Percentiles rank a stretch among this genome's conserved stretches.
phyloP scores from a whole-genome alignment of 2,888 invertebrate species.

The Mactromeris polynyma region DNA sequence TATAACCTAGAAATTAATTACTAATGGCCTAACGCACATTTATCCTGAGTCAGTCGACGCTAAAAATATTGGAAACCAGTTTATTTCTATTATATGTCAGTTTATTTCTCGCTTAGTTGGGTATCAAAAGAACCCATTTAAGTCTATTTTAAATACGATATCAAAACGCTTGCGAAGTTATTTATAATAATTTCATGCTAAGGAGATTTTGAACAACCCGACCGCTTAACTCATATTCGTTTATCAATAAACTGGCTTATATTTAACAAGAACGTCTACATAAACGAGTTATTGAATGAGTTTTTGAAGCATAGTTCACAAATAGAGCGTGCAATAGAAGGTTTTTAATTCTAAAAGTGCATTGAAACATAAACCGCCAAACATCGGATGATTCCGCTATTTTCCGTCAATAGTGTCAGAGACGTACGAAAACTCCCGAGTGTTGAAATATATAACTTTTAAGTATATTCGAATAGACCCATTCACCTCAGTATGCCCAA shows the following conservation, averaged over 20 bases:
- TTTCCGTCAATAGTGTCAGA: neutral
- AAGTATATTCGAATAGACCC: too few relatives aligned
- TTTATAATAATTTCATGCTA: slow-evolving; percentile 5
- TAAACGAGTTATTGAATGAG: neutral
- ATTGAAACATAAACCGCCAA: neutral
- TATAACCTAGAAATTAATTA: too few relatives aligned
- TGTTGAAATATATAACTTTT: too few relatives aligned
- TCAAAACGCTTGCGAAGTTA: neutral
- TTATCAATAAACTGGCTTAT: neutral
- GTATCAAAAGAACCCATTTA: neutral
- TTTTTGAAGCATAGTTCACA: neutral
- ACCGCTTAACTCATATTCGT: neutral
- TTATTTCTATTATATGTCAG: neutral
- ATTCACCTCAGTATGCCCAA: too few relatives aligned
- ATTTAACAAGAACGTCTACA: neutral
- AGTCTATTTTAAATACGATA: neutral
- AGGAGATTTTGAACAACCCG: neutral
- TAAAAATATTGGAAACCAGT: neutral
- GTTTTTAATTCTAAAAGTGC: neutral
- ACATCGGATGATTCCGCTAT: neutral
- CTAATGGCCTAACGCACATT: too few relatives aligned
- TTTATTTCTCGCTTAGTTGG: neutral
- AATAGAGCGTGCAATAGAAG: neutral
- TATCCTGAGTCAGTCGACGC: neutral
- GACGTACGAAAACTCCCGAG: too few relatives aligned